Base-by-base conservation (phyloP, 2,888 invertebrate species). In the Blastobasis adustella region DNA sequence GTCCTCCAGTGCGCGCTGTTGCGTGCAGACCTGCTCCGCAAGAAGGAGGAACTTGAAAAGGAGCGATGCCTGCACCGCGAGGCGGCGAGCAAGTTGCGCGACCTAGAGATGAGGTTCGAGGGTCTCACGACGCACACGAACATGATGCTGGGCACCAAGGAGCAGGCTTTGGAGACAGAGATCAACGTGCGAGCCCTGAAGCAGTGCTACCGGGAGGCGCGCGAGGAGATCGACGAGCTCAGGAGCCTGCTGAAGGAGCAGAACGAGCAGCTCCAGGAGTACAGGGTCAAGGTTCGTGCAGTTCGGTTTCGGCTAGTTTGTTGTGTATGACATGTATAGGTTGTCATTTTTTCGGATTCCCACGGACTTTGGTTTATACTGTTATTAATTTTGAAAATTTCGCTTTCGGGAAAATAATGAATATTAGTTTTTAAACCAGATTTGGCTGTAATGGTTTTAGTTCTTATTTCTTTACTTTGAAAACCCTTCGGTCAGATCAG, bases 221-320 rank as follows among this genome's bases (percentile, higher is more conserved):
- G 79, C 75, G 73, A 87, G 78, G 75, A 88, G 54, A 81, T 88
- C 5, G 92, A 93, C 10, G 93, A 93, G 61, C 65, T 92, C 45
- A 79, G 92, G 47, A 82, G 84, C 0, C 69, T 92, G 37, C 87
- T 92, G 63, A 91, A 92, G 60, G 93, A 93, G 59, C 92, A 93
- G 65, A 90, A 91, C 50, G 83, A 86, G 6, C 93, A 93, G 70
- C 67, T 93, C 6, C 92, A 92, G 58, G 93, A 93, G 62, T 94
- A 93, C 66, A 86, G 93, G 49, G 92, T 92, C 56, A 93, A 93
- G 76, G 91, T 90, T 43, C 44, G 45, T 44, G 36, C n/a, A 40
- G 9, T n/a, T 10, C 5, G 44, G 10, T 23, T 23, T 23, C 23
- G 3, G 23, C 3, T 23, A 23, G 1, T 23, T 23, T 23, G 23